Conservation (phyloP, 2,797 vertebrate species). For the Glossophaga mutica region DNA sequence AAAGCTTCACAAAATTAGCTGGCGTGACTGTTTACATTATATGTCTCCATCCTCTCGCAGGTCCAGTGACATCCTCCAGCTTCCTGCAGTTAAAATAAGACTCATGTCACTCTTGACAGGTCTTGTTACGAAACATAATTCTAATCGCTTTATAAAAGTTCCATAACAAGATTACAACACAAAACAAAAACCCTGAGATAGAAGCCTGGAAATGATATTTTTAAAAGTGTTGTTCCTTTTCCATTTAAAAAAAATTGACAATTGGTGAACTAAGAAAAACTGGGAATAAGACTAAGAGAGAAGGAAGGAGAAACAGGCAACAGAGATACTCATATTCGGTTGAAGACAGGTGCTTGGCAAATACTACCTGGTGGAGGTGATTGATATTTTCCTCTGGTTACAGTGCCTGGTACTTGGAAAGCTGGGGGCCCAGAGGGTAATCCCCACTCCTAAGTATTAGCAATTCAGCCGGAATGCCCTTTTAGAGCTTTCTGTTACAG, state of each 20-base stretch:
- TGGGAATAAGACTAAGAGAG: background rate
- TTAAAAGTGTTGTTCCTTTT: background rate
- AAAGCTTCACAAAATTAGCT: background rate
- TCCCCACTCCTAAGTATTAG: background rate
- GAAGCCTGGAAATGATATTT: background rate
- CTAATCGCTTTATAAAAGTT: constrained; percentile 1
- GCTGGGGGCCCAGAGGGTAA: background rate
- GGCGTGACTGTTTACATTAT: background rate
- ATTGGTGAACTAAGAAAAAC: background rate
- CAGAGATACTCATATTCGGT: background rate
- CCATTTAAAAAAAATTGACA: background rate
- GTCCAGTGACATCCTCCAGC: background rate
- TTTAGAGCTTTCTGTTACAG: background rate
- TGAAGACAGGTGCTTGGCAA: background rate
- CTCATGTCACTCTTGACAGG: background rate
- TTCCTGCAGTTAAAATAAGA: background rate
- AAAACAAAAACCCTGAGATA: background rate
- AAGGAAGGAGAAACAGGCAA: background rate
- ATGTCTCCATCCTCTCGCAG: background rate
- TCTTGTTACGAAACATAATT: background rate
- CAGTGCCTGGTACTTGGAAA: background rate
- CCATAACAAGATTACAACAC: background rate
- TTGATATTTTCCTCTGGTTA: background rate
- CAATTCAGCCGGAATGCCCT: background rate
- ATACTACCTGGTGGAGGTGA: background rate